phyloP scores from a whole-genome alignment of 23 tunicate genomes.

The Clavelina lepadiformis region DNA sequence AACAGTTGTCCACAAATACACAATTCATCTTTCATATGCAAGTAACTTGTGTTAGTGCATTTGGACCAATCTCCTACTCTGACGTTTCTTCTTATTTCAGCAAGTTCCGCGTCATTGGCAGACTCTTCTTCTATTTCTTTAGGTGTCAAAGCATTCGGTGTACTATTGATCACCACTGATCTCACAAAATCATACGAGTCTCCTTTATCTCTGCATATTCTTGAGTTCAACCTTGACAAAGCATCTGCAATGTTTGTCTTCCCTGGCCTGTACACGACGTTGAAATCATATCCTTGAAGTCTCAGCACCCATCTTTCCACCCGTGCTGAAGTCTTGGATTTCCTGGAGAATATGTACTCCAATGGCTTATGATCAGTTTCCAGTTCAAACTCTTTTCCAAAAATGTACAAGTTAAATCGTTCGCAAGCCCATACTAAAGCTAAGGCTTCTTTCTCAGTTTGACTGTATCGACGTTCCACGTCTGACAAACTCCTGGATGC shows the following conservation, averaged over 20 bases:
- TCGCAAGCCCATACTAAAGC: slow-evolving; percentile 31
- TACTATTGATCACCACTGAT: neutral
- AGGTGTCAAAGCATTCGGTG: slow-evolving; percentile 9
- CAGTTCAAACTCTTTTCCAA: slow-evolving; percentile 25
- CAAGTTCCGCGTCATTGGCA: slow-evolving; percentile 1
- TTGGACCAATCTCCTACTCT: slow-evolving; percentile 22
- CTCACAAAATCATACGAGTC: neutral
- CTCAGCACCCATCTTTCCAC: slow-evolving; percentile 22
- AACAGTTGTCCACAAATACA: slow-evolving; percentile 17
- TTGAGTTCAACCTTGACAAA: slow-evolving; percentile 6
- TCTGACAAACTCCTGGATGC: slow-evolving; percentile 11
- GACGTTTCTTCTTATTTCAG: neutral
- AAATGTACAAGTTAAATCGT: slow-evolving; percentile 14
- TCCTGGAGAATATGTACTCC: slow-evolving; percentile 7
- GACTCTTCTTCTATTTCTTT: slow-evolving; percentile 5
- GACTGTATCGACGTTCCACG: slow-evolving; percentile 5
- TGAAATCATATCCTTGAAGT: slow-evolving; percentile 9
- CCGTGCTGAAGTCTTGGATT: slow-evolving; percentile 31
- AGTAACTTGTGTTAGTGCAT: neutral
- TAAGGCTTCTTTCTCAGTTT: slow-evolving; percentile 18
- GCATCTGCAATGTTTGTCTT: slow-evolving; percentile 16
- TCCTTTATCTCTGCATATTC: too few relatives aligned
- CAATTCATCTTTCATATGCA: slow-evolving; percentile 25
- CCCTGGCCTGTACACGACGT: slow-evolving; percentile 11
- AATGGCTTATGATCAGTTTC: slow-evolving; percentile 17